These are phyloP conservation scores for Chaenogobius annularis DNA, from an alignment of 2,113 vertebrate species.

Conservation along the genomic window DNA sequence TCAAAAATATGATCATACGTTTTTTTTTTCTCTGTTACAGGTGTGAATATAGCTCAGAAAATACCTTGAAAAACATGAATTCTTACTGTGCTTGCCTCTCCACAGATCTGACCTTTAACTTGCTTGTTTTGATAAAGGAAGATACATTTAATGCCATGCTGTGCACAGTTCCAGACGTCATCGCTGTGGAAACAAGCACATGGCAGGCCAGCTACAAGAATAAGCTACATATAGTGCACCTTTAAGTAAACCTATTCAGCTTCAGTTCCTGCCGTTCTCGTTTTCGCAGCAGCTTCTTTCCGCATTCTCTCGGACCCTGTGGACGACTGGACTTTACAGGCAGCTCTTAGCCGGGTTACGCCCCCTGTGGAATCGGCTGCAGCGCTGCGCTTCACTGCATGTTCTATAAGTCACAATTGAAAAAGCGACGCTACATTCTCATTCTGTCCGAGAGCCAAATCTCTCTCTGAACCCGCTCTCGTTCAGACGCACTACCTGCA, in stretches of 20 bases:
- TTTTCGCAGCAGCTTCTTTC: slow-evolving; percentile 11
- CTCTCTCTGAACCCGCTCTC: not conserved
- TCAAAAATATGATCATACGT: too few relatives aligned
- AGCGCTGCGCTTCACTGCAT: slow-evolving; percentile 34
- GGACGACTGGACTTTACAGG: not conserved
- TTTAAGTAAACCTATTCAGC: slow-evolving; percentile 30
- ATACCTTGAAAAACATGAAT: too few relatives aligned
- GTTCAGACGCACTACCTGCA: not conserved
- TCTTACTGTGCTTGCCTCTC: too few relatives aligned
- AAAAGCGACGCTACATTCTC: slow-evolving; percentile 32
- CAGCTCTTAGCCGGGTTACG: slow-evolving; percentile 12
- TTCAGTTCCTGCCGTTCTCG: slow-evolving; percentile 26
- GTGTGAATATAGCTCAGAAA: too few relatives aligned
- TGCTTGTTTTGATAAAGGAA: too few relatives aligned
- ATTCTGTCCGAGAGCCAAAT: not conserved
- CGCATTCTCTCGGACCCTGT: not conserved
- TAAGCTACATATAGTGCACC: too few relatives aligned
- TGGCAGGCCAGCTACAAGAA: too few relatives aligned
- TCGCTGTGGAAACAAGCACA: too few relatives aligned
- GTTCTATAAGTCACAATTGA: slow-evolving; percentile 38
- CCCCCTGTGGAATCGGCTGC: slow-evolving; percentile 18
- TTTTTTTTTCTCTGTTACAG: too few relatives aligned
- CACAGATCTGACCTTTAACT: too few relatives aligned
- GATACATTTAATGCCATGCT: not conserved
- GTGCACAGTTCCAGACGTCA: not conserved